Percentiles rank a stretch among this genome's conserved stretches.
Evolutionary conservation across 2,113 vertebrate species (phyloP).

Genomic region (Leucopsar rothschildi): DNA sequence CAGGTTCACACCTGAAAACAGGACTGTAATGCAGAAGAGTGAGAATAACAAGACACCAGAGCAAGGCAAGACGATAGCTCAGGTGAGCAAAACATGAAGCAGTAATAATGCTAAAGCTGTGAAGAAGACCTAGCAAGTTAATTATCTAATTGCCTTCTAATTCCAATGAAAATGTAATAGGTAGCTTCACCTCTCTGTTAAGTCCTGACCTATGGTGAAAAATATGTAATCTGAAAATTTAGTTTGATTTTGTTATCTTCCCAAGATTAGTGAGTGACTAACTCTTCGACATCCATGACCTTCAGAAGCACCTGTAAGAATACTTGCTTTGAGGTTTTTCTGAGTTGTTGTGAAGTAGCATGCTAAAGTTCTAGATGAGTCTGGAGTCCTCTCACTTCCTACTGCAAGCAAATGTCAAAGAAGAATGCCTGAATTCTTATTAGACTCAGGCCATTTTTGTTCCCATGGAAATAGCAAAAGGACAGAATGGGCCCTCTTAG

Average conservation of each 20-base stretch:
- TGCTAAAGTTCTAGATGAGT: not conserved
- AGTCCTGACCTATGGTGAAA: not conserved
- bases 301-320: not conserved
- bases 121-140: not conserved
- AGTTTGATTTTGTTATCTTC: not conserved
- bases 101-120: not conserved
- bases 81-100: conserved; percentile 7
- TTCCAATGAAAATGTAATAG: not conserved
- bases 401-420: not conserved
- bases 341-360: not conserved
- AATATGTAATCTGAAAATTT: not conserved
- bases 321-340: not conserved
- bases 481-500: not conserved
- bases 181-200: not conserved
- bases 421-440: not conserved
- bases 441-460: conserved; percentile 4
- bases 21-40: not conserved
- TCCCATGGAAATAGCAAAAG: conserved; percentile 6
- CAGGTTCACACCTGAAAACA: not conserved
- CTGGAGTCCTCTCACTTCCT: not conserved
- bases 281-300: not conserved
- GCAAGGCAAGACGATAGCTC: not conserved
- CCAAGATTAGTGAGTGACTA: not conserved
- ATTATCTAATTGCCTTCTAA: not conserved
- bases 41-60: not conserved